phyloP scores from a whole-genome alignment of 2,797 vertebrate species.

The Eutrigla gurnardus region DNA sequence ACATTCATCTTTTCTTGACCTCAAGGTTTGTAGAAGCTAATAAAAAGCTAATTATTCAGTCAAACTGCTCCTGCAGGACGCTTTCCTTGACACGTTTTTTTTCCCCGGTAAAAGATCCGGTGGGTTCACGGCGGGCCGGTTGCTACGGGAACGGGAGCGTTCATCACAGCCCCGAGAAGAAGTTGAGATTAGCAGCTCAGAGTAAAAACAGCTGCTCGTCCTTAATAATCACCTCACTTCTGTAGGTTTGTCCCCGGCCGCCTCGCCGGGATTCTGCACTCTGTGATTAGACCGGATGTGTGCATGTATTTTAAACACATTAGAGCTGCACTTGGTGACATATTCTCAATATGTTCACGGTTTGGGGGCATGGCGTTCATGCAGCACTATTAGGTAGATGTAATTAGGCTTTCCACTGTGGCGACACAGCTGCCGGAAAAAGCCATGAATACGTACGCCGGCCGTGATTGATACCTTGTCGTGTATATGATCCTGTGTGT shows the following conservation, averaged over 20 bases:
- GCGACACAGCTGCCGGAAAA: constrained; percentile 50
- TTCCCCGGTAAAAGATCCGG: constrained; percentile 42
- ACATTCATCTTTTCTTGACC: constrained; percentile 72
- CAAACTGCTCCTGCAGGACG: constrained; percentile 64
- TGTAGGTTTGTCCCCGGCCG: constrained; percentile 29
- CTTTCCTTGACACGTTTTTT: constrained; percentile 57
- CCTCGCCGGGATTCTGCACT: constrained; percentile 18
- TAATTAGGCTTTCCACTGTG: constrained; percentile 60
- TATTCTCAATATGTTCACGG: constrained; percentile 52
- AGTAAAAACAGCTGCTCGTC: constrained; percentile 48
- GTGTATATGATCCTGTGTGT: constrained; percentile 49
- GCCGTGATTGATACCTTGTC: constrained; percentile 70
- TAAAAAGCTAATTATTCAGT: constrained; percentile 77
- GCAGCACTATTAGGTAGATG: constrained; percentile 58
- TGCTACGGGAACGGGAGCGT: constrained; percentile 24
- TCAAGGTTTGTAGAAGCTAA: constrained; percentile 73
- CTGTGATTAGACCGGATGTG: constrained; percentile 33
- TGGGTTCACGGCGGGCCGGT: constrained; percentile 19
- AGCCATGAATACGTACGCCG: constrained; percentile 44
- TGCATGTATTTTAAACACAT: constrained; percentile 41
- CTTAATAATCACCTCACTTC: constrained; percentile 53
- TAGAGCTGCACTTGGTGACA: constrained; percentile 43
- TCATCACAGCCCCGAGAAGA: constrained; percentile 51
- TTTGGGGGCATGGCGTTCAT: constrained; percentile 55
- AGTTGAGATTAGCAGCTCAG: constrained; percentile 50